Conservation (phyloP, 2,888 invertebrate genomes). For the Ceramica pisi region DNA sequence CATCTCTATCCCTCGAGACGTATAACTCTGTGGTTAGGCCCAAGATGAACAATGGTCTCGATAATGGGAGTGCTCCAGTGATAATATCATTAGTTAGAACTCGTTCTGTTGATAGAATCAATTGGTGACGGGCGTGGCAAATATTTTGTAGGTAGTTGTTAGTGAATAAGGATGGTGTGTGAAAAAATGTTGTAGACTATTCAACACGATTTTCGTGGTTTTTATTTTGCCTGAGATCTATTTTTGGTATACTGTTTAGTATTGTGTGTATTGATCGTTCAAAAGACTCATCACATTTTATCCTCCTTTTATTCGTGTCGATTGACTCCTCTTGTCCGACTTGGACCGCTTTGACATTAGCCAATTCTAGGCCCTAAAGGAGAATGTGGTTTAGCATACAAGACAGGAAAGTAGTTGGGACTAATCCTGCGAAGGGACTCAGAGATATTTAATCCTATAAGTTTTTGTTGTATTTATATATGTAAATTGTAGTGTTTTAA, state of each 20-base stretch:
- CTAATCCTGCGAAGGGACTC: too few species aligned
- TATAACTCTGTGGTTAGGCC: conserved; percentile 33
- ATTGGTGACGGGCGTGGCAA: conserved; percentile 16
- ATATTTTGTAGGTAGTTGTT: neutral
- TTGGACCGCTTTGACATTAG: too few species aligned
- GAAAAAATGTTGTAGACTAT: neutral
- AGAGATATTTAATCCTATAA: too few species aligned
- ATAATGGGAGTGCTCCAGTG: conserved; percentile 52
- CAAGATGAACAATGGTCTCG: conserved; percentile 61
- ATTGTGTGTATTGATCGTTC: too few species aligned
- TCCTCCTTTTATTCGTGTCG: too few species aligned
- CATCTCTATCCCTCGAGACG: neutral
- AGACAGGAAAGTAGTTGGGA: too few species aligned
- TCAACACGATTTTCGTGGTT: neutral
- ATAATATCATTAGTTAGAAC: conserved; percentile 60
- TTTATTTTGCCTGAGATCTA: neutral
- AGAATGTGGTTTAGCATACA: too few species aligned
- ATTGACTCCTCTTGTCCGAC: too few species aligned
- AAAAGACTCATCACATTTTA: too few species aligned
- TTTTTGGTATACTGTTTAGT: neutral
- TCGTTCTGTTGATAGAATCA: conserved; percentile 40
- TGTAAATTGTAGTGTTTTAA: too few species aligned
- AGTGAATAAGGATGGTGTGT: neutral
- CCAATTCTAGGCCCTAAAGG: too few species aligned
- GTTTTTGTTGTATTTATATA: too few species aligned